phyloP scores from a whole-genome alignment of 2,797 vertebrate genomes.

The Adelosebastes latens region DNA sequence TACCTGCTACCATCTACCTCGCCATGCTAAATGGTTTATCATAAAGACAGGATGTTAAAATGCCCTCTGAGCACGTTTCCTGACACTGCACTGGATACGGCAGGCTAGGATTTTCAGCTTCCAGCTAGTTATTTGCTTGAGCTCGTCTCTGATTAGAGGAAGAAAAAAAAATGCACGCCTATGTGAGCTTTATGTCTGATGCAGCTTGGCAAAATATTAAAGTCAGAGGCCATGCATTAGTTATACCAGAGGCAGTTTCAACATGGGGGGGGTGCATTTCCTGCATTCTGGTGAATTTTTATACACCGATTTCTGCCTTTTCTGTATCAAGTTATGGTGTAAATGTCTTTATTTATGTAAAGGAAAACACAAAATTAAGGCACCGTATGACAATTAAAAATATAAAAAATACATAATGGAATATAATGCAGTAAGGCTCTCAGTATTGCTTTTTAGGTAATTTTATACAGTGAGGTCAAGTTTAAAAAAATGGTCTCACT shows the following conservation, averaged over 20 bases:
- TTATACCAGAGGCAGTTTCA: neutral
- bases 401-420: too few species aligned
- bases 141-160: conserved; percentile 21
- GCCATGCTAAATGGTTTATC: conserved; percentile 65
- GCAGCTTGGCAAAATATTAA: neutral
- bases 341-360: too few species aligned
- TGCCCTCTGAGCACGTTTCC: conserved; percentile 27
- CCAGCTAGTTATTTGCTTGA: conserved; percentile 25
- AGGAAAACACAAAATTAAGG: too few species aligned
- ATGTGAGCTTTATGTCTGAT: neutral
- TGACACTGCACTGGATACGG: conserved; percentile 13
- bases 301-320: too few species aligned
- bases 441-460: too few species aligned
- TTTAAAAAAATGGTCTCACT: too few species aligned
- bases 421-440: too few species aligned
- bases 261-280: too few species aligned
- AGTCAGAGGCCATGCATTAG: conserved; percentile 12
- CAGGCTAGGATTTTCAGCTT: conserved; percentile 10
- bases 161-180: neutral
- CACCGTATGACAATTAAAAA: too few species aligned
- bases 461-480: too few species aligned
- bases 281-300: too few species aligned
- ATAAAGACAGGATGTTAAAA: conserved; percentile 52
- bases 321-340: too few species aligned
- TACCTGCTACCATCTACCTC: conserved; percentile 49